Evolutionary conservation across 2,888 invertebrate genomes (phyloP).

Genomic region (Dynastes maya): DNA sequence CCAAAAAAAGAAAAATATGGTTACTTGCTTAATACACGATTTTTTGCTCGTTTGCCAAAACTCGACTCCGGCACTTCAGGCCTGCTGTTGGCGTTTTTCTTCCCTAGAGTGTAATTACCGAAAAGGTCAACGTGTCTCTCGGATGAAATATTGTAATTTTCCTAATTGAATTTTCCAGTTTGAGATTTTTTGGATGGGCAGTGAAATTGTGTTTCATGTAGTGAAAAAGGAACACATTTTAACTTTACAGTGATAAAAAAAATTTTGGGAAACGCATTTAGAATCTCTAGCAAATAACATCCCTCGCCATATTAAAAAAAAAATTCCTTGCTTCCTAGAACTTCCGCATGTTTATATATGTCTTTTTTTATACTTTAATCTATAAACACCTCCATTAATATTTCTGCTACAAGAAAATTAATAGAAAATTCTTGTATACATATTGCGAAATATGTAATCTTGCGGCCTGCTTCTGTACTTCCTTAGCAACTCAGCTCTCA

Average conservation of each 20-base stretch:
- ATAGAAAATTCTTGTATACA: too few relatives aligned
- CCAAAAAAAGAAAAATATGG: neutral
- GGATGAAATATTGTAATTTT: constrained; percentile 38
- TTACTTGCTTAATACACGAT: constrained; percentile 13
- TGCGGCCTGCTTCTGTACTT: too few relatives aligned
- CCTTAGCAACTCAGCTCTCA: too few relatives aligned
- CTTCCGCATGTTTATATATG: too few relatives aligned
- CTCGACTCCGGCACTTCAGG: neutral
- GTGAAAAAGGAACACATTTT: neutral
- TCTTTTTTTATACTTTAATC: too few relatives aligned
- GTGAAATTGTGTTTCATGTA: neutral
- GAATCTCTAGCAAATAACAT: neutral
- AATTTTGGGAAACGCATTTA: neutral
- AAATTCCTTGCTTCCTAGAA: too few relatives aligned
- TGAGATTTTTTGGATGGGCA: constrained; percentile 24
- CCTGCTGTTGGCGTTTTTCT: constrained; percentile 22
- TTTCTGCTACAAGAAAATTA: too few relatives aligned
- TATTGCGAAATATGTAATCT: too few relatives aligned
- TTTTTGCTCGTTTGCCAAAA: constrained; percentile 27
- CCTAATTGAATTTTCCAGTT: constrained; percentile 30
- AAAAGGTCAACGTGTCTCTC: constrained; percentile 2
- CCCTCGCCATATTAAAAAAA: neutral
- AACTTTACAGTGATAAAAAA: neutral
- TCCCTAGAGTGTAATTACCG: constrained; percentile 16
- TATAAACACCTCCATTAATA: too few relatives aligned